Conservation (phyloP, 2,888 invertebrate genomes). For the Aleiodes alternator region DNA sequence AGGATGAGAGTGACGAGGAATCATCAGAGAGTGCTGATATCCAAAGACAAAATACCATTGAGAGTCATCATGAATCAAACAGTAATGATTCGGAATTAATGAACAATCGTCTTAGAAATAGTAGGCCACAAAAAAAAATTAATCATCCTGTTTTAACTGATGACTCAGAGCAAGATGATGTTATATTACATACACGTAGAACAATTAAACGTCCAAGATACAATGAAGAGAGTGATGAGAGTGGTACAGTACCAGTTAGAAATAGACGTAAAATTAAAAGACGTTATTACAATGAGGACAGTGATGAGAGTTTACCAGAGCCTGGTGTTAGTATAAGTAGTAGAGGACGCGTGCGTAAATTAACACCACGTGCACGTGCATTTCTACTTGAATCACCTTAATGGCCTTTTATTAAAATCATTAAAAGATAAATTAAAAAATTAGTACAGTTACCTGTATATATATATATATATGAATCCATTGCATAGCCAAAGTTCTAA, state of each 20-base stretch:
- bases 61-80: conserved; percentile 50
- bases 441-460: conserved; percentile 39
- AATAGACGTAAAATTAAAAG: conserved; percentile 68
- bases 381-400: conserved; percentile 77
- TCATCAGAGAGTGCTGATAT: conserved; percentile 57
- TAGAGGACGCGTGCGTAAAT: conserved; percentile 88
- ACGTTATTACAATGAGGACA: conserved; percentile 73
- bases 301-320: conserved; percentile 69
- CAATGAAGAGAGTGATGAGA: conserved; percentile 68
- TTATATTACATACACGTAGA: conserved; percentile 39
- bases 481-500: conserved; percentile 26
- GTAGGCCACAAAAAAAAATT: conserved; percentile 54
- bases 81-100: conserved; percentile 61
- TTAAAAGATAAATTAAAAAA: not conserved
- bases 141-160: conserved; percentile 45
- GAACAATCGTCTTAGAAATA: conserved; percentile 51
- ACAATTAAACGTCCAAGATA: conserved; percentile 60
- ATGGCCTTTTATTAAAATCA: conserved; percentile 58
- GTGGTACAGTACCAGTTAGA: conserved; percentile 64
- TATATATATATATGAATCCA: not conserved
- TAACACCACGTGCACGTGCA: conserved; percentile 87
- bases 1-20: conserved; percentile 53
- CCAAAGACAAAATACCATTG: conserved; percentile 37
- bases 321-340: conserved; percentile 82
- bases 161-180: conserved; percentile 55